A percentile compares a stretch with the other conserved stretches of the same genome.
These are phyloP conservation scores for Sciurus vulgaris DNA, from an alignment of 2,797 vertebrate species.

Conservation along the genomic window DNA sequence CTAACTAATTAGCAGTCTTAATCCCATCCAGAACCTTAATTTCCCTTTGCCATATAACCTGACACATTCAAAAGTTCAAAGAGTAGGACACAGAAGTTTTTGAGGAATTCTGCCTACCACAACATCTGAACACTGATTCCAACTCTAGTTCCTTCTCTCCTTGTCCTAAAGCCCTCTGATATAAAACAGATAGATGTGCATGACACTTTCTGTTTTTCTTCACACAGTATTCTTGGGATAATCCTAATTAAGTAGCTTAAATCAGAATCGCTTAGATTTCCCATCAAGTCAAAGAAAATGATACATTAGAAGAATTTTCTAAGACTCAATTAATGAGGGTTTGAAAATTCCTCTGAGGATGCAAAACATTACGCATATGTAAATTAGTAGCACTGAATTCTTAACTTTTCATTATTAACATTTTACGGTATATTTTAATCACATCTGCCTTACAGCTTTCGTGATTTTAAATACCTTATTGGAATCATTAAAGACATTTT, in stretches of 20 bases:
- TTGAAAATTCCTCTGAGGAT: slow-evolving; percentile 64
- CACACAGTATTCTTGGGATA: not conserved
- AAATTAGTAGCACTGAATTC: slow-evolving; percentile 52
- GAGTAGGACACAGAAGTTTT: not conserved
- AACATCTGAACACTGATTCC: not conserved
- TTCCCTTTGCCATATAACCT: not conserved
- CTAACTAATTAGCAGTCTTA: not conserved
- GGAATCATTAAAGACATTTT: slow-evolving; percentile 47
- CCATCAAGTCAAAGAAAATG: slow-evolving; percentile 62
- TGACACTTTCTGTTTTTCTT: not conserved
- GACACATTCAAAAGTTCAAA: not conserved
- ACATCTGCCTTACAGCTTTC: slow-evolving; percentile 42
- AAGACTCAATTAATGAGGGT: slow-evolving; percentile 5
- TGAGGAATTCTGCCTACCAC: not conserved
- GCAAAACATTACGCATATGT: slow-evolving; percentile 47
- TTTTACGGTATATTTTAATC: slow-evolving; percentile 69
- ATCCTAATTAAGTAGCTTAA: slow-evolving; percentile 32
- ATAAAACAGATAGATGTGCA: not conserved
- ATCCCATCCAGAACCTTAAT: not conserved
- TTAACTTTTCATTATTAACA: slow-evolving; percentile 22
- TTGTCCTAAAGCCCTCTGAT: not conserved
- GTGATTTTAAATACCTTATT: slow-evolving; percentile 53
- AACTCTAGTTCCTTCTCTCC: not conserved
- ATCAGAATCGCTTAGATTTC: slow-evolving; percentile 64
- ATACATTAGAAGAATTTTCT: slow-evolving; percentile 68